phyloP scores from a whole-genome alignment of 2,888 invertebrate species.

The Bursaphelenchus okinawaensis region DNA sequence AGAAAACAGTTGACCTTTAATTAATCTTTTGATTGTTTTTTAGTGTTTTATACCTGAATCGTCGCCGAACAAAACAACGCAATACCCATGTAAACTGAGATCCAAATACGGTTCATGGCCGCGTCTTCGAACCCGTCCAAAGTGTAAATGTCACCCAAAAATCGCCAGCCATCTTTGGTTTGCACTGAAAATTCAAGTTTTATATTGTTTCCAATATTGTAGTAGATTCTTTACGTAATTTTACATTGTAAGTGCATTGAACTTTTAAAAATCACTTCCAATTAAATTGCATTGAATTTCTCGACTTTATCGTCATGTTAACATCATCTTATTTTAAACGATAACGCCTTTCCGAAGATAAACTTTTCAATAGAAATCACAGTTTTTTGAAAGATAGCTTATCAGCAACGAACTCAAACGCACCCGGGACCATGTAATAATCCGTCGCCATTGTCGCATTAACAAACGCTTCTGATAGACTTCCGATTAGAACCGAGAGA shows the following conservation, averaged over 20 bases:
- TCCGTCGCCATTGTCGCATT: slow-evolving; percentile 25
- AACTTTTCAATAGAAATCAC: background rate
- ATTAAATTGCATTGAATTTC: too few relatives aligned
- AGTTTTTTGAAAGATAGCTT: background rate
- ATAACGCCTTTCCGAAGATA: slow-evolving; percentile 4
- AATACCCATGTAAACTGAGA: slow-evolving; percentile 21
- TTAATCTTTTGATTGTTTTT: background rate
- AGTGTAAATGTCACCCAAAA: slow-evolving; percentile 15
- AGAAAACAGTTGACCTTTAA: slow-evolving; percentile 59
- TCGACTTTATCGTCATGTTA: background rate
- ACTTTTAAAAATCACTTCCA: too few relatives aligned
- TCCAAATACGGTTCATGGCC: slow-evolving; percentile 11
- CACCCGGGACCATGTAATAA: slow-evolving; percentile 6
- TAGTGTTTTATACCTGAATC: slow-evolving; percentile 5
- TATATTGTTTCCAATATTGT: background rate
- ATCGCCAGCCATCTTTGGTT: slow-evolving; percentile 7
- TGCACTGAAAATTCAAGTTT: slow-evolving; percentile 13
- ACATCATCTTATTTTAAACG: background rate
- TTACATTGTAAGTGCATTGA: too few relatives aligned
- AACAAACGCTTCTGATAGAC: slow-evolving; percentile 30
- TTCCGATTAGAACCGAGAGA: slow-evolving; percentile 48
- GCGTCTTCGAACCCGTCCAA: slow-evolving; percentile 5
- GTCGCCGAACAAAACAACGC: slow-evolving; percentile 14
- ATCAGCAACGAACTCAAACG: background rate
- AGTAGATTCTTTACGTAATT: too few relatives aligned